A percentile compares a stretch with the other conserved stretches of the same genome.
Evolutionary conservation across 2,797 vertebrate species (phyloP).

Genomic region (Liparis tanakae): DNA sequence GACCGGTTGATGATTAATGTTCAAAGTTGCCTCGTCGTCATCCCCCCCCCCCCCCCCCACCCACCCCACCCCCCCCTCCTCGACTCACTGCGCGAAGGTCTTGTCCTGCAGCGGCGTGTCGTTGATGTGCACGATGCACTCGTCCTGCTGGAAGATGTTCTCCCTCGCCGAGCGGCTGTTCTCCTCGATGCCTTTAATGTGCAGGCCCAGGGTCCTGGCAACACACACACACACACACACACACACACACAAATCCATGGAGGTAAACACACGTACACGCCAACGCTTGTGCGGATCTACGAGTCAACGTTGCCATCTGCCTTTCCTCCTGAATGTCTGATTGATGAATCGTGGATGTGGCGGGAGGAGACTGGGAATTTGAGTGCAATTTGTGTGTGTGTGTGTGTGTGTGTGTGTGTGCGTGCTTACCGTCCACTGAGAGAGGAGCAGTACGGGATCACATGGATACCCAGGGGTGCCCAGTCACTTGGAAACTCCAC

Average conservation of each 20-base stretch:
- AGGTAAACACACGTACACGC: slow-evolving; percentile 29
- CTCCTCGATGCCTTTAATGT: slow-evolving; percentile 91
- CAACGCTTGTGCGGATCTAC: slow-evolving; percentile 11
- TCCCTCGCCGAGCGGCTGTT: slow-evolving; percentile 90
- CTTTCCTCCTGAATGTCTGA: slow-evolving; percentile 18
- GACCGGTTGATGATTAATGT: no score
- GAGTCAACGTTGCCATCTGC: slow-evolving; percentile 52
- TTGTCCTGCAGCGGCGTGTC: slow-evolving; percentile 89
- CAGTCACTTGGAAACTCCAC: slow-evolving; percentile 90
- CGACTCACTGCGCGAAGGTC: slow-evolving; percentile 89
- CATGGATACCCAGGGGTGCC: slow-evolving; percentile 93
- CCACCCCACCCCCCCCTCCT: not conserved
- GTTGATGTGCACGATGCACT: slow-evolving; percentile 95
- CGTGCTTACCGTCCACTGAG: slow-evolving; percentile 92
- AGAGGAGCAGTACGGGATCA: slow-evolving; percentile 94
- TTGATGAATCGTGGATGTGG: slow-evolving; percentile 22
- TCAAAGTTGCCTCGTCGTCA: no score
- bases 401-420: slow-evolving; percentile 14
- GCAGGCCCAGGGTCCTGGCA: slow-evolving; percentile 90
- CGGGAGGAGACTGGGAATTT: not conserved
- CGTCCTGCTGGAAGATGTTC: slow-evolving; percentile 89
- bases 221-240: slow-evolving; percentile 24
- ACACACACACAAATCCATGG: slow-evolving; percentile 22
- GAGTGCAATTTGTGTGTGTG: not conserved
- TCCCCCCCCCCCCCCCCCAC: no score